Conservation (phyloP, 2,797 vertebrate species). For the Picus viridis region DNA sequence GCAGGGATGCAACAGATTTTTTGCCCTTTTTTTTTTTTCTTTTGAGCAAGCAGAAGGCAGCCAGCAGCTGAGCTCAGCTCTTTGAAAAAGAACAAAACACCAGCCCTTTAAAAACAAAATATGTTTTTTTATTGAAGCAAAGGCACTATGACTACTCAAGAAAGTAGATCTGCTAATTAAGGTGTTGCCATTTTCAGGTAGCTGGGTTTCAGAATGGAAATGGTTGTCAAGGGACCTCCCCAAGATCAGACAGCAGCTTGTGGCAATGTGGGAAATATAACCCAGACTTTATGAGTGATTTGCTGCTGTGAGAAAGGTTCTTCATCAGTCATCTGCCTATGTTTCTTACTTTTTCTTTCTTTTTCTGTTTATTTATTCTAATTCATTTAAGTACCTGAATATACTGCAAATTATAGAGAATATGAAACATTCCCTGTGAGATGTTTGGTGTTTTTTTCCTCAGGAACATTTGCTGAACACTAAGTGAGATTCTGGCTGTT, state of each 20-base stretch:
- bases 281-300: background rate
- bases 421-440: background rate
- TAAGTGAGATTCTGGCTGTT: background rate
- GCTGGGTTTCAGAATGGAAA: background rate
- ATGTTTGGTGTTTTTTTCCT: background rate
- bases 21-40: background rate
- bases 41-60: background rate
- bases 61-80: background rate
- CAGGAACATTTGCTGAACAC: background rate
- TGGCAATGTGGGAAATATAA: background rate
- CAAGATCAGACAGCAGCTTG: background rate
- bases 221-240: constrained; percentile 2
- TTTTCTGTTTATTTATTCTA: background rate
- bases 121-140: background rate
- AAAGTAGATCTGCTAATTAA: constrained; percentile 8
- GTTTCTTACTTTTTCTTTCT: background rate
- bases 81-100: background rate
- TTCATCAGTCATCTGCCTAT: background rate
- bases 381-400: background rate
- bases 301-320: background rate
- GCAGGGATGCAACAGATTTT: background rate
- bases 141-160: background rate
- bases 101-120: background rate
- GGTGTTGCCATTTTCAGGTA: constrained; percentile 1
- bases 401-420: background rate